Evolutionary conservation across 1,140 invertebrate species (phyloP).

Genomic region (Andrena cerasifolii): DNA sequence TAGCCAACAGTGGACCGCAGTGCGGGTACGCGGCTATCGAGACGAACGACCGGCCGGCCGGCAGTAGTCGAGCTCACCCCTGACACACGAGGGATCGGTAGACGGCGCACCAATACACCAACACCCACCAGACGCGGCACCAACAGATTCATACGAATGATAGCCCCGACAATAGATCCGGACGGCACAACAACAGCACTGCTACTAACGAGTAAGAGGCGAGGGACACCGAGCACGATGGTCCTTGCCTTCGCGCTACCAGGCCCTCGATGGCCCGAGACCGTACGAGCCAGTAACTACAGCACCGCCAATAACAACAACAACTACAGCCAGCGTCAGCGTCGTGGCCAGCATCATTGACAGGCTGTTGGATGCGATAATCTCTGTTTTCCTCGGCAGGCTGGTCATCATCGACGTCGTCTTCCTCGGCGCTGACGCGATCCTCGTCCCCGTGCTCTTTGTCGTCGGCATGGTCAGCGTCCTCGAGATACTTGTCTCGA

Average conservation of each 20-base stretch:
- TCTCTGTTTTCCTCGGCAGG: not conserved
- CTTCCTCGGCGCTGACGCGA: constrained; percentile 18
- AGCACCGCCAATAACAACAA: constrained; percentile 17
- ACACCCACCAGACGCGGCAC: constrained; percentile 57
- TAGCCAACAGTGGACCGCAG: constrained; percentile 54
- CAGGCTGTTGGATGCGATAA: not conserved
- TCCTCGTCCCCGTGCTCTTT: constrained; percentile 32
- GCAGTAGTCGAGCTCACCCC: constrained; percentile 28
- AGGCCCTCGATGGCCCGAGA: constrained; percentile 55
- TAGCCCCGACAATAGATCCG: constrained; percentile 58
- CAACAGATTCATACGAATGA: constrained; percentile 31
- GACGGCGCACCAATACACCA: constrained; percentile 63
- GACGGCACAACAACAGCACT: constrained; percentile 62
- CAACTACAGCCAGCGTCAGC: constrained; percentile 8
- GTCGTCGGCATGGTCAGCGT: constrained; percentile 33
- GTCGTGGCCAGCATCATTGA: not conserved
- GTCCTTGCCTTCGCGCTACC: constrained; percentile 65
- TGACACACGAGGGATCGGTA: constrained; percentile 54
- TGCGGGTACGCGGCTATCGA: constrained; percentile 59
- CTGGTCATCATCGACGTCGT: constrained; percentile 21
- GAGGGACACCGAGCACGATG: not conserved
- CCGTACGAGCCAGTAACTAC: constrained; percentile 50
- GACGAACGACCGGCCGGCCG: constrained; percentile 57
- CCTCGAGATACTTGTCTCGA: constrained; percentile 37
- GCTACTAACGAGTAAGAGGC: constrained; percentile 45